Conservation (phyloP, 2,797 vertebrate genomes). For the Pelobates cultripes region DNA sequence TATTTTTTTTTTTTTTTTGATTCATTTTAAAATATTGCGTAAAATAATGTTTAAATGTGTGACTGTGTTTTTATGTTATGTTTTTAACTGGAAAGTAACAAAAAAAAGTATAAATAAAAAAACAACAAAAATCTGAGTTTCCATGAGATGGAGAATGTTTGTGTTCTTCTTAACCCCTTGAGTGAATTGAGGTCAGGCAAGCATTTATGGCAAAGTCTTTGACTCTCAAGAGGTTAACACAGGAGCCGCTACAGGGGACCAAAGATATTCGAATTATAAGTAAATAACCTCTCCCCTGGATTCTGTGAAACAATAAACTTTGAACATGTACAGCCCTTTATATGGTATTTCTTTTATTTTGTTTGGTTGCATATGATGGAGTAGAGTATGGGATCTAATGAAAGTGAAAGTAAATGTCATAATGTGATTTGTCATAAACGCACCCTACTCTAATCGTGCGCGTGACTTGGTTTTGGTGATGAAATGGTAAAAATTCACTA, state of each 20-base stretch:
- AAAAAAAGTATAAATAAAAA: too few relatives aligned
- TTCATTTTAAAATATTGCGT: slow-evolving; percentile 24
- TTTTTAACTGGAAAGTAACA: slow-evolving; percentile 36
- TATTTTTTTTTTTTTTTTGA: too few relatives aligned
- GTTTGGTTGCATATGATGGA: too few relatives aligned
- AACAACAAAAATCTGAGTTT: not conserved
- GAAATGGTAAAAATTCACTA: too few relatives aligned
- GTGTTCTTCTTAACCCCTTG: slow-evolving; percentile 21
- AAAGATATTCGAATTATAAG: slow-evolving; percentile 38
- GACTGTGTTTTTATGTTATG: slow-evolving; percentile 4
- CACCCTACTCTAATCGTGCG: too few relatives aligned
- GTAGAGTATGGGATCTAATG: too few relatives aligned
- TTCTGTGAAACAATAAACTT: slow-evolving; percentile 44
- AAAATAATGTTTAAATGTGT: slow-evolving; percentile 17
- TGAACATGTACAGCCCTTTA: slow-evolving; percentile 22
- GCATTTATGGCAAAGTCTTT: too few relatives aligned
- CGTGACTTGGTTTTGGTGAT: too few relatives aligned
- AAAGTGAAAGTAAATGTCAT: too few relatives aligned
- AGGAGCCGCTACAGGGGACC: slow-evolving; percentile 37
- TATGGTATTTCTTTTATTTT: not conserved
- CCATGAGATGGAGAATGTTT: slow-evolving; percentile 34
- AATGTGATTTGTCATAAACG: too few relatives aligned
- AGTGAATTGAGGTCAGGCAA: not conserved
- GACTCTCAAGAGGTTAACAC: slow-evolving; percentile 4
- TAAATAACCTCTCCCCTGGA: slow-evolving; percentile 19